Evolutionary conservation across 2,113 vertebrate species (phyloP), one percentile per base, ranked within the genome.

Genomic region (Leucosticte australis): DNA sequence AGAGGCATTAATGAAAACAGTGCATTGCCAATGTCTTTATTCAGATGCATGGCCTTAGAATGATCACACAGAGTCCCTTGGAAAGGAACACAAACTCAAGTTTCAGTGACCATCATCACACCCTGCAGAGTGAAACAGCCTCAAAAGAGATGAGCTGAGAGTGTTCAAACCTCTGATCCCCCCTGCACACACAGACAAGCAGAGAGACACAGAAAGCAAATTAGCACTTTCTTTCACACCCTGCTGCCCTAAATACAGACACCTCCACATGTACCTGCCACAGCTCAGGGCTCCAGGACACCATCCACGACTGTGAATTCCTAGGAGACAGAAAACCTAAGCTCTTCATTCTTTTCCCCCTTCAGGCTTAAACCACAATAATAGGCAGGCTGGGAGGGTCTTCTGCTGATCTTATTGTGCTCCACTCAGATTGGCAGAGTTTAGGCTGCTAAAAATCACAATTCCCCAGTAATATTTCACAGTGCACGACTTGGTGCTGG

Each of bases 391-490:
- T 70, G 62, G 47, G 19, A 86, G 68, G 68, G 68, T 83, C 87
- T 63, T 83, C 53, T 75, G 73, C 68, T 86, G 71, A 77, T 80
- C 87, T 91, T 82, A 10, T 2, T 24, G 9, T 3, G 4, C 52
- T 81, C 82, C 39, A 35, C 47, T 74, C 82, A 90, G 44, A 77
- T 23, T 81, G 88, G 93, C 59, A 88, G 85, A 86, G 85, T 55
- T 93, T 10, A 50, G 60, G 68, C 88, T 83, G 82, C 83, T 90
- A 83, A 94, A 88, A 96, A 87, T 75, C 85, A 49, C 92, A 90
- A 92, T 83, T 90, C 76, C 92, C 92, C 92, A 93, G 79, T 59
- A 94, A 90, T 57, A 41, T 71, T 93, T 94, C 64, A 50, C 86
- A 70, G 67, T 14, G 63, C 94, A 76, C 92, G 49, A 78, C 92